phyloP scores from a whole-genome alignment of 2,113 vertebrate species.

The Archilochus colubris region DNA sequence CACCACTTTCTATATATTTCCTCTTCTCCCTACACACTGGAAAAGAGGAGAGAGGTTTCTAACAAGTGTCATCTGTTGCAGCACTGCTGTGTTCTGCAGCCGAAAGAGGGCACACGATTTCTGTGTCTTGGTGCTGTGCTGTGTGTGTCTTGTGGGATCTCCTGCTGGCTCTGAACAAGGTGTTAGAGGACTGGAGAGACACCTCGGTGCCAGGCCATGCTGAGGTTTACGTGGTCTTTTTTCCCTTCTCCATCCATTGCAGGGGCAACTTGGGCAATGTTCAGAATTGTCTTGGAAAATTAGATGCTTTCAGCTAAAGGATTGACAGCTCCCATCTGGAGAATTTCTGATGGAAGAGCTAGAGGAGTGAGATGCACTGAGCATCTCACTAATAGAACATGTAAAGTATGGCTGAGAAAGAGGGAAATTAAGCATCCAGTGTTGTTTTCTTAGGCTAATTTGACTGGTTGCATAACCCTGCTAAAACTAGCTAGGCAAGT shows the following conservation, averaged over 20 bases:
- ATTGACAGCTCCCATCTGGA: background rate
- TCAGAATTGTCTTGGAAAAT: background rate
- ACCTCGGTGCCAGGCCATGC: rapidly evolving
- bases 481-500: background rate
- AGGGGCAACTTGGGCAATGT: background rate
- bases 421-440: background rate
- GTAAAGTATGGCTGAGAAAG: rapidly evolving
- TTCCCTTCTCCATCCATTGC: background rate
- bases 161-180: rapidly evolving
- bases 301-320: background rate
- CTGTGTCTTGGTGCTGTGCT: background rate
- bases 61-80: background rate
- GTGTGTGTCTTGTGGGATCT: background rate
- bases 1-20: background rate
- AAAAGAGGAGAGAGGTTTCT: background rate
- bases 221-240: background rate
- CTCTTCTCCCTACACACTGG: background rate
- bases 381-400: background rate
- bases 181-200: background rate
- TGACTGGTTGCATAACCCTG: background rate
- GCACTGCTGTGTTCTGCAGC: background rate
- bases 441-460: background rate
- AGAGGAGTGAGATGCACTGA: background rate
- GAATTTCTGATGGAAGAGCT: background rate
- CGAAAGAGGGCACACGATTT: background rate